Evolutionary conservation across 2,888 invertebrate genomes (phyloP).

Genomic region (Nebria salina): DNA sequence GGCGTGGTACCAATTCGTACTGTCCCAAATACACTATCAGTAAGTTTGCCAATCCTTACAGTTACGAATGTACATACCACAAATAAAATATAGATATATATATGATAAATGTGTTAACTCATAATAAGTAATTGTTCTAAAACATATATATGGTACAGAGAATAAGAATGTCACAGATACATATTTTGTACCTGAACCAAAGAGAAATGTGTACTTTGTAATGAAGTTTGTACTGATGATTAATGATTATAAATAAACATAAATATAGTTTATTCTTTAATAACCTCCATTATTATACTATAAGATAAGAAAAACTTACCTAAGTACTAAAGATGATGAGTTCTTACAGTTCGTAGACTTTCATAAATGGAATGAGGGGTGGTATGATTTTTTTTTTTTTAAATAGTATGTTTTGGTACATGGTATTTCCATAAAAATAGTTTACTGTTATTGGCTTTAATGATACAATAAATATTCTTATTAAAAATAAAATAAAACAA

Average conservation of each 20-base stretch:
- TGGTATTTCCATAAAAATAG: background rate
- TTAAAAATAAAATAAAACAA: background rate
- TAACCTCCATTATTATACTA: background rate
- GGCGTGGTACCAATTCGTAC: too few relatives aligned
- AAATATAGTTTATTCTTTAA: background rate
- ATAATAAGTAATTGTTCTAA: background rate
- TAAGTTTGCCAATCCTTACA: too few relatives aligned
- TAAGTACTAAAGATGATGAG: too few relatives aligned
- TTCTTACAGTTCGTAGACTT: too few relatives aligned
- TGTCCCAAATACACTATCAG: too few relatives aligned
- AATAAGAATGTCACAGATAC: background rate
- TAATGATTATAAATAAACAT: background rate
- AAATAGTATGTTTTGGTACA: too few relatives aligned
- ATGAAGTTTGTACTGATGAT: background rate
- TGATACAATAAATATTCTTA: background rate
- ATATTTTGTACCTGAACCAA: background rate
- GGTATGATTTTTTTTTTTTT: too few relatives aligned
- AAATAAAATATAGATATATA: too few relatives aligned
- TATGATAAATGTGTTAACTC: background rate
- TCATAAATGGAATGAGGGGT: too few relatives aligned
- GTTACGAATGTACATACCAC: too few relatives aligned
- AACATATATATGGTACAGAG: background rate
- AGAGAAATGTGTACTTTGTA: background rate
- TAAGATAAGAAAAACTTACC: too few relatives aligned
- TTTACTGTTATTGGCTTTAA: background rate